Conservation (phyloP, 2,797 vertebrate genomes). For the Megalops cyprinoides region DNA sequence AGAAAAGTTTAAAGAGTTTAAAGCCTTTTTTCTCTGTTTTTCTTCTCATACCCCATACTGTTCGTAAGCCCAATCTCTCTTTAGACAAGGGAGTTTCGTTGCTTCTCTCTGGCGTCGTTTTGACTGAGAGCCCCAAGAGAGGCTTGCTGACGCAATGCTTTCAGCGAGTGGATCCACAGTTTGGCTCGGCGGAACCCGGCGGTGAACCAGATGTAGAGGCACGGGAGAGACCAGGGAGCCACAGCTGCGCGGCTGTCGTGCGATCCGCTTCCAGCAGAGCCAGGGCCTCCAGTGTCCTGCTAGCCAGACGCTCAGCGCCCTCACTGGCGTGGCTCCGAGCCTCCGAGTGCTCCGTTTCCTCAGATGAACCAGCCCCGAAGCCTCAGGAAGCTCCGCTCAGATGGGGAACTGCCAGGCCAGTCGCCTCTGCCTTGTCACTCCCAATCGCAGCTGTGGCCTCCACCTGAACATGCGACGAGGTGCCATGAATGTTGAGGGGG, state of each 20-base stretch:
- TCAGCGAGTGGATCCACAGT: not conserved
- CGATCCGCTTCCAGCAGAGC: not conserved
- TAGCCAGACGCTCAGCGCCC: not conserved
- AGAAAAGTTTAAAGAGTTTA: not conserved
- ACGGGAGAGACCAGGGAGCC: not conserved
- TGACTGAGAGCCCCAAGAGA: not conserved
- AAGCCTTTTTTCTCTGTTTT: not conserved
- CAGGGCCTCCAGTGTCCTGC: not conserved
- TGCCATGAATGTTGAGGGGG: not conserved
- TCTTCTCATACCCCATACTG: not conserved
- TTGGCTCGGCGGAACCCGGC: not conserved
- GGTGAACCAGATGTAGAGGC: not conserved
- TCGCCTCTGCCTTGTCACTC: not conserved
- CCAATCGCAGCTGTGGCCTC: not conserved
- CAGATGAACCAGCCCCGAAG: not conserved
- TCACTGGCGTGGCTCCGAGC: not conserved
- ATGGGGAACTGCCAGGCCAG: not conserved
- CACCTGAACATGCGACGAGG: not conserved
- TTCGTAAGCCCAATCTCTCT: conserved; percentile 16
- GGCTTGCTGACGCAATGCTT: not conserved
- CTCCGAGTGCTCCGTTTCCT: not conserved
- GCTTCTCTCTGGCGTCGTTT: not conserved
- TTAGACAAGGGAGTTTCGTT: not conserved
- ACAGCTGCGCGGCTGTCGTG: not conserved
- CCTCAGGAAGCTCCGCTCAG: not conserved